phyloP scores from a whole-genome alignment of 2,797 vertebrate species.

The Rhabdomys pumilio region DNA sequence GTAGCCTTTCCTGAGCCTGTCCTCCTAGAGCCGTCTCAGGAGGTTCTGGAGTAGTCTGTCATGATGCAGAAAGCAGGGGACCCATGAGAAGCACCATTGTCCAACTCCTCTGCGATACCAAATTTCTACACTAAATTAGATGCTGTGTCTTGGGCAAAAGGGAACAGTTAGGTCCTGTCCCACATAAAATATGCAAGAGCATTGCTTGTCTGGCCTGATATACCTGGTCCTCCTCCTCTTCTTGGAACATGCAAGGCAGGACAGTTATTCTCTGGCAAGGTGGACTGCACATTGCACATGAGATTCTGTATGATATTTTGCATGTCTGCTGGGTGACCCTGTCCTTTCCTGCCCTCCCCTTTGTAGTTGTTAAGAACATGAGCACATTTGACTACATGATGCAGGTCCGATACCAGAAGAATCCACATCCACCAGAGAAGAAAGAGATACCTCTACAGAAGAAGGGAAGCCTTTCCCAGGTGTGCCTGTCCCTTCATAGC shows the following conservation, averaged over 20 bases:
- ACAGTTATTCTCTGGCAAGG: neutral
- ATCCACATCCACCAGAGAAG: slow-evolving; percentile 32
- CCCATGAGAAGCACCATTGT: neutral
- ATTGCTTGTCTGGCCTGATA: neutral
- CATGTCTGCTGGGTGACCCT: neutral
- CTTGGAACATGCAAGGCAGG: neutral
- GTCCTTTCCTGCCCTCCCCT: neutral
- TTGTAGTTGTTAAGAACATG: slow-evolving; percentile 28
- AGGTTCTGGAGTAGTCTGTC: neutral
- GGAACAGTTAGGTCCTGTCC: neutral
- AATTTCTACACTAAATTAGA: neutral
- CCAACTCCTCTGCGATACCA: neutral
- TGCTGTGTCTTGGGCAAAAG: neutral
- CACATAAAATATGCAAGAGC: neutral
- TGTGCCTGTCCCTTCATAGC: neutral
- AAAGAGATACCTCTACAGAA: rapidly evolving
- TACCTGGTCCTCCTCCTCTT: neutral
- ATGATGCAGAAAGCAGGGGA: no score
- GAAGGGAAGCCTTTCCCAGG: neutral
- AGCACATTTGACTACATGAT: slow-evolving; percentile 91
- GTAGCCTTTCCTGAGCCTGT: neutral
- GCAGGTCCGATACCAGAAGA: slow-evolving; percentile 81
- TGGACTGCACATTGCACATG: neutral
- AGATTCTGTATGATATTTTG: neutral
- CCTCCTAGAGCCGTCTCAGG: neutral